Percentiles rank a stretch among this genome's conserved stretches.
Evolutionary conservation across 2,113 vertebrate genomes (phyloP).

Genomic region (Trogon melanurus): DNA sequence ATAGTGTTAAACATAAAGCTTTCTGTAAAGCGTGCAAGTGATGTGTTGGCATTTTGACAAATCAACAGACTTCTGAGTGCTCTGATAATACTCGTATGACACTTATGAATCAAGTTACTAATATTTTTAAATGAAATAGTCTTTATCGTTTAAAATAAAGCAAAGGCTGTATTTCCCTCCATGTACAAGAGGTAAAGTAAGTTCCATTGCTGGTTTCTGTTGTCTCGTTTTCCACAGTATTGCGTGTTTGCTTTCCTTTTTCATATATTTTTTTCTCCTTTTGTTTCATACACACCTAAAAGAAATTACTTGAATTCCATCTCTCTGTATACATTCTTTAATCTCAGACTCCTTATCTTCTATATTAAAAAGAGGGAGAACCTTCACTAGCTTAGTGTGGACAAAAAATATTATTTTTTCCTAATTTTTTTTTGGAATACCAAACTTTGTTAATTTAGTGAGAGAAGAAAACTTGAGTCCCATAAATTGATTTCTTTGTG

Average conservation of each 20-base stretch:
- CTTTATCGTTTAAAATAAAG: background rate
- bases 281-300: background rate
- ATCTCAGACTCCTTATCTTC: slow-evolving; percentile 10
- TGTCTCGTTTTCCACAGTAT: background rate
- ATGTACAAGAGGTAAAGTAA: background rate
- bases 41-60: slow-evolving; percentile 17
- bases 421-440: background rate
- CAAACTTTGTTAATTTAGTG: background rate
- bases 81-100: background rate
- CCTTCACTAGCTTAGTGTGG: background rate
- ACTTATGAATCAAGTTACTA: background rate
- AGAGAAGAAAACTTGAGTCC: background rate
- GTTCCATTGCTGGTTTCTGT: background rate
- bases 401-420: background rate
- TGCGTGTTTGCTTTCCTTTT: background rate
- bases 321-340: background rate
- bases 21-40: background rate
- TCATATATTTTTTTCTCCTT: background rate
- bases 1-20: background rate
- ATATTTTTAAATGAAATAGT: background rate
- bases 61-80: background rate
- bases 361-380: background rate
- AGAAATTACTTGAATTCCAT: background rate
- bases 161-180: background rate
- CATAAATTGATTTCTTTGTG: background rate